phyloP scores from a whole-genome alignment of 2,113 vertebrate genomes.

The Myrmecobius fasciatus region DNA sequence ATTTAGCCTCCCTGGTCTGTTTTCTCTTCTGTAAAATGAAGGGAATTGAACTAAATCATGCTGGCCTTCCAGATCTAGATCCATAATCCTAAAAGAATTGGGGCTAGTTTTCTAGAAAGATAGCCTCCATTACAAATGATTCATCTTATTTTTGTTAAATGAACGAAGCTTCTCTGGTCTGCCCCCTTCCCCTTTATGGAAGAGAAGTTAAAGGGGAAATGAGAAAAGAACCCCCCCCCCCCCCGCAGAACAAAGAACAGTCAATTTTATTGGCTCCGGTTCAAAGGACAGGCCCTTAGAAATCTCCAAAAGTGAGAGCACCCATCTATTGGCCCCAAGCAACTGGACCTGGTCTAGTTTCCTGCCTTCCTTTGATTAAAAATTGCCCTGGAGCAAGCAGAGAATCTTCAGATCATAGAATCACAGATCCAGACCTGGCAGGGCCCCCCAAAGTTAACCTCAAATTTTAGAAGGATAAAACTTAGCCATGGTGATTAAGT shows the following conservation, averaged over 20 bases:
- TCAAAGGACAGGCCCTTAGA: not conserved
- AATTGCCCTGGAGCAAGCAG: not conserved
- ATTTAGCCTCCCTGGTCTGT: not conserved
- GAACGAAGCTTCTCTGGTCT: not conserved
- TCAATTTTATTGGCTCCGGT: not conserved
- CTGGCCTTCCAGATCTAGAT: not conserved
- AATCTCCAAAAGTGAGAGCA: not conserved
- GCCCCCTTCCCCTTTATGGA: not conserved
- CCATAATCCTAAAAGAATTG: not conserved
- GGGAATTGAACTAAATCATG: not conserved
- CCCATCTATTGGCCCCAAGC: not conserved
- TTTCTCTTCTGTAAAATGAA: not conserved
- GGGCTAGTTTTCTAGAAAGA: not conserved
- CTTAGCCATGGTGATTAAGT: not conserved
- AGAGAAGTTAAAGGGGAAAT: not conserved
- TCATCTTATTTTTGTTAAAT: constrained; percentile 8
- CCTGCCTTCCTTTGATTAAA: not conserved
- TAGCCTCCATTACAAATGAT: not conserved
- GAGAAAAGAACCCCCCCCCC: not conserved
- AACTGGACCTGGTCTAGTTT: not conserved
- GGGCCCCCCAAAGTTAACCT: not conserved
- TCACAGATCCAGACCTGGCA: not conserved
- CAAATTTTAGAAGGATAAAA: not conserved
- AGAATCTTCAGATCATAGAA: not conserved
- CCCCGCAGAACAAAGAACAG: not conserved